phyloP scores from a whole-genome alignment of 1,140 invertebrate genomes.

The Thaumetopoea pityocampa region DNA sequence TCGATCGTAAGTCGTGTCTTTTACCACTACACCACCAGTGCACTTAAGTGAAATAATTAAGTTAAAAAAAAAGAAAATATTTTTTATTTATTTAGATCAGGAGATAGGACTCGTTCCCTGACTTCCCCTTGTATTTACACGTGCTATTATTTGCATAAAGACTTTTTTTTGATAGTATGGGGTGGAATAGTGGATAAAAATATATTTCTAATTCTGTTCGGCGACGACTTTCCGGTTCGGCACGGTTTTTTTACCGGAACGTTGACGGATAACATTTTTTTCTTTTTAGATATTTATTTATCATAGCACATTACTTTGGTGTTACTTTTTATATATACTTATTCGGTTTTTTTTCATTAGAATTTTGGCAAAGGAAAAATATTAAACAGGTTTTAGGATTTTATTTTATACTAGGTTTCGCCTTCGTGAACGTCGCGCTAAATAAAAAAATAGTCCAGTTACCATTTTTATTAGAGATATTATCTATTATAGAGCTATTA shows the following conservation, averaged over 20 bases:
- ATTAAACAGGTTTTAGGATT: too few relatives aligned
- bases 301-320: not conserved
- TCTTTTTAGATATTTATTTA: constrained; percentile 53
- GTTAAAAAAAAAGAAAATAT: constrained; percentile 9
- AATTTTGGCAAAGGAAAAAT: too few relatives aligned
- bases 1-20: too few relatives aligned
- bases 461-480: too few relatives aligned
- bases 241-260: constrained; percentile 40
- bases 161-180: constrained; percentile 49
- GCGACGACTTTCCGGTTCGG: constrained; percentile 49
- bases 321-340: too few relatives aligned
- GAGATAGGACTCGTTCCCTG: constrained; percentile 23
- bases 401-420: too few relatives aligned
- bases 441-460: too few relatives aligned
- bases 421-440: too few relatives aligned
- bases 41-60: constrained; percentile 7
- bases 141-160: constrained; percentile 71
- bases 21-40: constrained; percentile 15
- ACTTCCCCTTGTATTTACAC: constrained; percentile 54
- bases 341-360: too few relatives aligned
- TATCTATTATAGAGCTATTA: too few relatives aligned
- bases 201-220: constrained; percentile 70
- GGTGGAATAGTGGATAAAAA: constrained; percentile 59
- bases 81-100: constrained; percentile 34
- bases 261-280: constrained; percentile 57